Evolutionary conservation across 2,888 invertebrate species (phyloP).

Genomic region (Eubasilissa splendida): DNA sequence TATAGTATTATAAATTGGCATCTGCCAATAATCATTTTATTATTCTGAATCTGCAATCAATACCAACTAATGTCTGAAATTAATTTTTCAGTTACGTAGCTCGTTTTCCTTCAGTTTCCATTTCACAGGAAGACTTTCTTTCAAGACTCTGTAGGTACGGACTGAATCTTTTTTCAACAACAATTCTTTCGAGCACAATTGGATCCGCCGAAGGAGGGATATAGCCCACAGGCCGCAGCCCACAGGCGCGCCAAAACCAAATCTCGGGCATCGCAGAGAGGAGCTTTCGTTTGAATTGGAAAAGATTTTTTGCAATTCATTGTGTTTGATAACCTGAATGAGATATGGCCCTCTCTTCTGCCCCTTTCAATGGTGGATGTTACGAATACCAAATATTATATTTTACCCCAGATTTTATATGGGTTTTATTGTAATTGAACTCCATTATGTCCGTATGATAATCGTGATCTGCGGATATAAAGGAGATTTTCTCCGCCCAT

Average conservation of each 20-base stretch:
- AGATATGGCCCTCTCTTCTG: constrained; percentile 51
- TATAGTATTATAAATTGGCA: no score
- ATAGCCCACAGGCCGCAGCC: neutral
- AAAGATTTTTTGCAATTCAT: constrained; percentile 59
- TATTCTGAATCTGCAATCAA: no score
- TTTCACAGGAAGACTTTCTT: constrained; percentile 13
- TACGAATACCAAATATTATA: constrained; percentile 53
- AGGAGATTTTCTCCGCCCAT: constrained; percentile 29
- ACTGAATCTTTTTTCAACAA: constrained; percentile 36
- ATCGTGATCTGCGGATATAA: constrained; percentile 47
- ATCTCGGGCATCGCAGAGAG: constrained; percentile 53
- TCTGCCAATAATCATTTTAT: no score
- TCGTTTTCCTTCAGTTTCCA: constrained; percentile 22
- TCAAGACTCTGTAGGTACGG: constrained; percentile 11
- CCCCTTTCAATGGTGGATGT: constrained; percentile 37
- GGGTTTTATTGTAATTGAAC: constrained; percentile 58
- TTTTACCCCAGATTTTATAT: constrained; percentile 53
- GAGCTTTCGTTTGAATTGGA: constrained; percentile 56
- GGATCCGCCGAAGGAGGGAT: constrained; percentile 52
- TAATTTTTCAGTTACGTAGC: constrained; percentile 12
- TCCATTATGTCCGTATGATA: constrained; percentile 56
- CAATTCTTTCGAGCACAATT: constrained; percentile 50
- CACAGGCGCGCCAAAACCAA: constrained; percentile 43
- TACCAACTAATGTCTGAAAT: neutral
- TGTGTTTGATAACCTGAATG: constrained; percentile 59